phyloP scores from a whole-genome alignment of 2,113 vertebrate genomes.

The Hippopotamus amphibius region DNA sequence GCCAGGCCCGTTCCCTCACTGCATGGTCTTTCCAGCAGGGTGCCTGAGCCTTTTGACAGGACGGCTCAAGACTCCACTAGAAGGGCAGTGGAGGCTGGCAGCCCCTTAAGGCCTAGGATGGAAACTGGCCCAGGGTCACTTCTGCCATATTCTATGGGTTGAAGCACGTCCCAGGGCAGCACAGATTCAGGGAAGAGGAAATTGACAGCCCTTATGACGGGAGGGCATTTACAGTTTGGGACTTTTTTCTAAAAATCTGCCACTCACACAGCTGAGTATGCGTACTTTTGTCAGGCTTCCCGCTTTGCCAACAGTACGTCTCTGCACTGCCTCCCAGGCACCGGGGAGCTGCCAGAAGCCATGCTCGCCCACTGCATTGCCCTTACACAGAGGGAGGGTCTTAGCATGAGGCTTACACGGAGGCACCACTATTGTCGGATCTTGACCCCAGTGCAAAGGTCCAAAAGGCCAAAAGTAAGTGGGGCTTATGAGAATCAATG shows the following conservation, averaged over 20 bases:
- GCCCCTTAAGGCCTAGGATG: not conserved
- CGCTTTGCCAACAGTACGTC: not conserved
- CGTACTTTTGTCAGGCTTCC: not conserved
- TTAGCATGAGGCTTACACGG: rapidly evolving
- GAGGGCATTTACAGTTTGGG: not conserved
- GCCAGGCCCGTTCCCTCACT: not conserved
- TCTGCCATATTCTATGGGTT: not conserved
- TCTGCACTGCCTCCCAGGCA: not conserved
- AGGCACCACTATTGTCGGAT: not conserved
- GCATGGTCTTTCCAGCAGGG: rapidly evolving
- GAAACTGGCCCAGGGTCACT: not conserved
- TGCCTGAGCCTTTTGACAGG: not conserved
- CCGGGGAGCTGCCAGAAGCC: not conserved
- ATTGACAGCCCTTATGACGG: rapidly evolving
- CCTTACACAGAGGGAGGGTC: rapidly evolving
- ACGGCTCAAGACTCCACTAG: not conserved
- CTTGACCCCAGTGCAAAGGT: not conserved
- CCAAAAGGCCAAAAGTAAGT: not conserved
- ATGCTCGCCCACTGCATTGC: rapidly evolving
- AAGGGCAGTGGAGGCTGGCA: not conserved
- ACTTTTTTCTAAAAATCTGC: not conserved
- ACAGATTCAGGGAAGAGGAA: not conserved
- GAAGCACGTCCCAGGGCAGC: not conserved
- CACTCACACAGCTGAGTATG: rapidly evolving
- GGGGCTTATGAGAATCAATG: no score